phyloP scores from a whole-genome alignment of 2,113 vertebrate species.

The Holacanthus passer region DNA sequence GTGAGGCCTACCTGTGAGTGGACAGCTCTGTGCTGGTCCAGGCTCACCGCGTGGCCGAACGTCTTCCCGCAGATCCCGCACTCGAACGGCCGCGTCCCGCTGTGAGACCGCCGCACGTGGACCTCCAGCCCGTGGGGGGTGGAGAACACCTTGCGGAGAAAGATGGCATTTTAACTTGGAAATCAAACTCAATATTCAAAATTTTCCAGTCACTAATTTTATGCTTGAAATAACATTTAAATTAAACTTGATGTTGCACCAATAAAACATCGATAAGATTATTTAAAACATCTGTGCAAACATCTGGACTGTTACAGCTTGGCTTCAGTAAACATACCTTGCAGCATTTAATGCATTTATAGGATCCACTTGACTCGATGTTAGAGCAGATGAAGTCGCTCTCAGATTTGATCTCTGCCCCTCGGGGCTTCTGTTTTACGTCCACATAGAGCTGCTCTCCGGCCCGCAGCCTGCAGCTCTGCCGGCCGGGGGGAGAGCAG shows the following conservation, averaged over 20 bases:
- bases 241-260: neutral
- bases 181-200: neutral
- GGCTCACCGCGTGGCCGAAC: constrained; percentile 94
- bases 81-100: constrained; percentile 93
- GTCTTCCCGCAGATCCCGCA: constrained; percentile 96
- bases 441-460: constrained; percentile 76
- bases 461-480: constrained; percentile 79
- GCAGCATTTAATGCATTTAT: constrained; percentile 95
- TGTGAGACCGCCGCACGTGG: constrained; percentile 94
- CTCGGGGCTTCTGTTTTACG: constrained; percentile 81
- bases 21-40: constrained; percentile 95
- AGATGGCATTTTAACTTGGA: neutral
- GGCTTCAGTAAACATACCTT: constrained; percentile 85
- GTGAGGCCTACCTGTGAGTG: constrained; percentile 90
- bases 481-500: constrained; percentile 72
- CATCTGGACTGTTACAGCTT: neutral
- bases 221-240: neutral
- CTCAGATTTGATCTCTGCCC: constrained; percentile 88
- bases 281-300: neutral
- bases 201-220: neutral
- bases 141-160: constrained; percentile 90
- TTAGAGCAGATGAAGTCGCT: constrained; percentile 89
- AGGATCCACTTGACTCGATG: constrained; percentile 87
- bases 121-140: constrained; percentile 95
- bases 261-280: neutral